Evolutionary conservation across 1,140 invertebrate species (phyloP).

Genomic region (Heliconius nattereri): DNA sequence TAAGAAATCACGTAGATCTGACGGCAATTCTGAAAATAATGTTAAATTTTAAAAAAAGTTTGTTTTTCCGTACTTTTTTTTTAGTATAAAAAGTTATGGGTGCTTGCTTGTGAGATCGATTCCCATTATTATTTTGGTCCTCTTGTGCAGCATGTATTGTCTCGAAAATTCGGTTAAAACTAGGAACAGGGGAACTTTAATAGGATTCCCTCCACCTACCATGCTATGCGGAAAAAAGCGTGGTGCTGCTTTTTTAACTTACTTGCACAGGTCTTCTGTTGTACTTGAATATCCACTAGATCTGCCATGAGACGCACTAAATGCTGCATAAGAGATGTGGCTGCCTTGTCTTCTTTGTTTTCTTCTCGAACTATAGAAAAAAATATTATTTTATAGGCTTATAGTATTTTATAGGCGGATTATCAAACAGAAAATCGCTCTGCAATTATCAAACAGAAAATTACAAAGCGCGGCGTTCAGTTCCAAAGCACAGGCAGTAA

Average conservation of each 20-base stretch:
- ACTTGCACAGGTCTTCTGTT: constrained; percentile 65
- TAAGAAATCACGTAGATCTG: constrained; percentile 58
- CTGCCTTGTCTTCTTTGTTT: constrained; percentile 42
- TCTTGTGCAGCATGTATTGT: too few relatives aligned
- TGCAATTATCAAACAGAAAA: too few relatives aligned
- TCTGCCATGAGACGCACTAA: constrained; percentile 63
- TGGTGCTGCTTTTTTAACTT: constrained; percentile 20
- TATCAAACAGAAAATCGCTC: too few relatives aligned
- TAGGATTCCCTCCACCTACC: too few relatives aligned
- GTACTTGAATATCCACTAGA: constrained; percentile 65
- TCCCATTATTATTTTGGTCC: neutral
- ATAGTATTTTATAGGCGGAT: too few relatives aligned
- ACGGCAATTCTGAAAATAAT: constrained; percentile 51
- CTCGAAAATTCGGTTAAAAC: too few relatives aligned
- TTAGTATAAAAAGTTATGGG: too few relatives aligned
- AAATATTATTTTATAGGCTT: neutral
- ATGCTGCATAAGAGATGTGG: constrained; percentile 62
- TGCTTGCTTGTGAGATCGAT: neutral
- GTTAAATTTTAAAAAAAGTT: neutral
- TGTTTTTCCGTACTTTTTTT: neutral
- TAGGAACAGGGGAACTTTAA: too few relatives aligned
- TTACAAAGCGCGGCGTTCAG: too few relatives aligned
- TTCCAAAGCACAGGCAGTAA: too few relatives aligned
- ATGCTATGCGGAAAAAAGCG: too few relatives aligned
- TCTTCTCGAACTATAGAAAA: constrained; percentile 42